These are phyloP conservation scores for Zosterops lateralis DNA, from an alignment of 2,113 vertebrate genomes.

Conservation along the genomic window DNA sequence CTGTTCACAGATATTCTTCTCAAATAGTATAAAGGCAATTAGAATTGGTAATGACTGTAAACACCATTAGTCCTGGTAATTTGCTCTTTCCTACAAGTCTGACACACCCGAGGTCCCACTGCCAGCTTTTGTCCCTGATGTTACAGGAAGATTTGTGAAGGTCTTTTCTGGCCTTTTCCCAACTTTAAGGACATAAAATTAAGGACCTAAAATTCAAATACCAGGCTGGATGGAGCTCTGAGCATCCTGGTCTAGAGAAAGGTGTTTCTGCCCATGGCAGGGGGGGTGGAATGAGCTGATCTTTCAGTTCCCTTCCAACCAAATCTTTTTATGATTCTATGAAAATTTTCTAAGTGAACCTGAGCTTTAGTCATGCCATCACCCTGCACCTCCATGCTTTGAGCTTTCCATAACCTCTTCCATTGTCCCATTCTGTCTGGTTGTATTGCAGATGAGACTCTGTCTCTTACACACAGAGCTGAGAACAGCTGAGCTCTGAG, in stretches of 20 bases:
- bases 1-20: conserved; percentile 8
- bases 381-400: not conserved
- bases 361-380: not conserved
- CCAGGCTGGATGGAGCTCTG: not conserved
- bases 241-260: not conserved
- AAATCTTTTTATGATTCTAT: not conserved
- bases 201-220: not conserved
- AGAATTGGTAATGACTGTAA: not conserved
- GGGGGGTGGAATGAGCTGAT: fast-evolving
- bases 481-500: not conserved
- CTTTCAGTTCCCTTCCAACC: not conserved
- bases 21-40: not conserved
- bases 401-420: not conserved
- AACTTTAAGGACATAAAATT: not conserved
- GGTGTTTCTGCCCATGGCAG: not conserved
- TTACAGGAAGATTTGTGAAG: not conserved
- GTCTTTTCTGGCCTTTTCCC: not conserved
- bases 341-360: not conserved
- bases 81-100: not conserved
- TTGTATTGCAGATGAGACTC: not conserved
- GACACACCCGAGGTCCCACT: not conserved
- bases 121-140: not conserved
- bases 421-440: not conserved
- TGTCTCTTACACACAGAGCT: not conserved
- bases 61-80: not conserved